Conservation (phyloP, 2,888 invertebrate species). For the Epirrhoe tristata region DNA sequence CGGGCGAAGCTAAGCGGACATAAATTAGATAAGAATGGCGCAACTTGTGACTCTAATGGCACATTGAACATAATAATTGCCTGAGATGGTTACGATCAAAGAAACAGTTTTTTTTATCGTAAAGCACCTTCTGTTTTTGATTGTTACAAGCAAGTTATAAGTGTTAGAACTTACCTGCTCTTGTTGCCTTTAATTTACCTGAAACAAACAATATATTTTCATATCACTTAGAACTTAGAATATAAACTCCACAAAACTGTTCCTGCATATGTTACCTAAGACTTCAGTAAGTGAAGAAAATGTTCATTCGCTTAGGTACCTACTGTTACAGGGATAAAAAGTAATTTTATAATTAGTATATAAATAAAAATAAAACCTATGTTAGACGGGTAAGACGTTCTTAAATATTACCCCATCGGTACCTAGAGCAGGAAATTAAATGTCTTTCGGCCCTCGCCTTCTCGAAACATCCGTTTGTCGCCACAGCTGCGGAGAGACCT, state of each 20-base stretch:
- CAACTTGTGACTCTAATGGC: constrained; percentile 78
- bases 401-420: constrained; percentile 15
- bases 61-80: constrained; percentile 77
- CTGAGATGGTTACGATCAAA: constrained; percentile 45
- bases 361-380: constrained; percentile 8
- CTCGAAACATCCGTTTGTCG: constrained; percentile 55
- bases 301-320: background rate
- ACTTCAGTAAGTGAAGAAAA: no score
- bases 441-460: constrained; percentile 53
- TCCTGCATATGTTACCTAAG: no score
- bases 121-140: background rate
- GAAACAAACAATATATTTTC: constrained; percentile 1
- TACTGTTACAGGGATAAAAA: no score
- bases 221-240: background rate
- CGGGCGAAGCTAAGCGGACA: constrained; percentile 56
- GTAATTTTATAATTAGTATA: no score
- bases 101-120: constrained; percentile 14
- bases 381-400: background rate
- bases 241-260: no score
- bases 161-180: constrained; percentile 5
- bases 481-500: constrained; percentile 48
- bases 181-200: background rate
- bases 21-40: constrained; percentile 77
- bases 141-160: no score
- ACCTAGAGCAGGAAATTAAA: constrained; percentile 58